Evolutionary conservation across 1,140 invertebrate species (phyloP).

Genomic region (Drosophila pandora): DNA sequence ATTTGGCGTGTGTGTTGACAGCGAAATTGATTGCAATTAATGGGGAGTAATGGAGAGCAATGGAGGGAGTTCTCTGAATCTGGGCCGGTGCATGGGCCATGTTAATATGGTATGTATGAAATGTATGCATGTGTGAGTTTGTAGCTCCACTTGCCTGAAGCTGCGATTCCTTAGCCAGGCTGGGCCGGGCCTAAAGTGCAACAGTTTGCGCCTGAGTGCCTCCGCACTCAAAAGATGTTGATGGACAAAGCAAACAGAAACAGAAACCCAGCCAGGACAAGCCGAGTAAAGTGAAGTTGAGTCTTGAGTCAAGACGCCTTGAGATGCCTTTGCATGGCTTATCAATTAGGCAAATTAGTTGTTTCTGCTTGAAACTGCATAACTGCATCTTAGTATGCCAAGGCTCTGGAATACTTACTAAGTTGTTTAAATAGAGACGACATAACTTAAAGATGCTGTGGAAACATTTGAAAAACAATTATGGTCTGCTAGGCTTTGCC

Average conservation of each 20-base stretch:
- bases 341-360: slow-evolving; percentile 80
- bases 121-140: background rate
- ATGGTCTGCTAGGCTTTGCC: slow-evolving; percentile 15
- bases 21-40: slow-evolving; percentile 82
- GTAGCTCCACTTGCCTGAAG: background rate
- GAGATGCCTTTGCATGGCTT: slow-evolving; percentile 65
- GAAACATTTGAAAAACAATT: slow-evolving; percentile 62
- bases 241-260: slow-evolving; percentile 64
- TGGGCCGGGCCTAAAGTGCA: slow-evolving; percentile 51
- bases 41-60: slow-evolving; percentile 20
- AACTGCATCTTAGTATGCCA: slow-evolving; percentile 41
- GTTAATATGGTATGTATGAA: slow-evolving; percentile 3
- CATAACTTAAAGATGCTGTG: slow-evolving; percentile 37
- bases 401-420: slow-evolving; percentile 26
- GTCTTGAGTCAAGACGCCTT: slow-evolving; percentile 38
- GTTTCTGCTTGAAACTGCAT: slow-evolving; percentile 33
- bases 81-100: background rate
- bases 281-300: slow-evolving; percentile 10
- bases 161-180: slow-evolving; percentile 18
- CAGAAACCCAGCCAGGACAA: slow-evolving; percentile 16
- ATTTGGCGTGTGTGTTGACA: slow-evolving; percentile 81
- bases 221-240: slow-evolving; percentile 64
- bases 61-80: background rate
- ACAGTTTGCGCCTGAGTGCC: slow-evolving; percentile 62
- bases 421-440: slow-evolving; percentile 36